These are phyloP conservation scores for Perodicticus potto DNA, from an alignment of 2,797 vertebrate genomes.

Conservation along the genomic window DNA sequence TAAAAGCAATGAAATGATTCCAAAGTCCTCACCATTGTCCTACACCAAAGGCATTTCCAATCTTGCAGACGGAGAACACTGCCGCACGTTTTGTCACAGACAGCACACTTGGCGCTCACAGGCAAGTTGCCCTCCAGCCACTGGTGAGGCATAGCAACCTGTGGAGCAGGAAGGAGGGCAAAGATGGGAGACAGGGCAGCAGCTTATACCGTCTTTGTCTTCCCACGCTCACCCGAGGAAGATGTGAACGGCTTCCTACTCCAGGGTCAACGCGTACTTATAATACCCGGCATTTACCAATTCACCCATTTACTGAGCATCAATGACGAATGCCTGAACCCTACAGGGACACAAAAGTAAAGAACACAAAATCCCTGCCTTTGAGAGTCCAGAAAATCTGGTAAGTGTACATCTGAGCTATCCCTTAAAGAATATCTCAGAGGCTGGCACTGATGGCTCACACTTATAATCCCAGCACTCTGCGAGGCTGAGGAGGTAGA, in stretches of 20 bases:
- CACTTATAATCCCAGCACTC: too few relatives aligned
- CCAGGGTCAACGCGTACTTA: fast-evolving
- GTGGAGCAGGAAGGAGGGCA: slow-evolving; percentile 60
- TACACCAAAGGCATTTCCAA: slow-evolving; percentile 99
- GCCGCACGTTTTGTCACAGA: slow-evolving; percentile 99
- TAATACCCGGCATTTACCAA: background rate
- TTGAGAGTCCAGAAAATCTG: background rate
- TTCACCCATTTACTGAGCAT: background rate
- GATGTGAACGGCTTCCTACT: background rate
- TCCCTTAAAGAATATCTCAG: background rate
- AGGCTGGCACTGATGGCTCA: too few relatives aligned
- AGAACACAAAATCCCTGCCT: background rate
- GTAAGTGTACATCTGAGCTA: background rate
- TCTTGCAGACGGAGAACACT: slow-evolving; percentile 98
- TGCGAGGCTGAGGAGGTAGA: too few relatives aligned
- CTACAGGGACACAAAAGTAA: background rate
- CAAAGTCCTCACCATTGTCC: slow-evolving; percentile 94
- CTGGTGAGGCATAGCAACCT: slow-evolving; percentile 99
- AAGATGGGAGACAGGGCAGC: too few relatives aligned
- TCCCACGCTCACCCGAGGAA: background rate
- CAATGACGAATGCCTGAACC: background rate
- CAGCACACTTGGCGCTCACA: slow-evolving; percentile 97
- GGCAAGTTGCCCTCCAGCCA: slow-evolving; percentile 99
- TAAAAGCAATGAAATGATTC: background rate
- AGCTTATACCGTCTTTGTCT: too few relatives aligned